phyloP scores from a whole-genome alignment of 2,113 vertebrate species.

The Narcine bancroftii region DNA sequence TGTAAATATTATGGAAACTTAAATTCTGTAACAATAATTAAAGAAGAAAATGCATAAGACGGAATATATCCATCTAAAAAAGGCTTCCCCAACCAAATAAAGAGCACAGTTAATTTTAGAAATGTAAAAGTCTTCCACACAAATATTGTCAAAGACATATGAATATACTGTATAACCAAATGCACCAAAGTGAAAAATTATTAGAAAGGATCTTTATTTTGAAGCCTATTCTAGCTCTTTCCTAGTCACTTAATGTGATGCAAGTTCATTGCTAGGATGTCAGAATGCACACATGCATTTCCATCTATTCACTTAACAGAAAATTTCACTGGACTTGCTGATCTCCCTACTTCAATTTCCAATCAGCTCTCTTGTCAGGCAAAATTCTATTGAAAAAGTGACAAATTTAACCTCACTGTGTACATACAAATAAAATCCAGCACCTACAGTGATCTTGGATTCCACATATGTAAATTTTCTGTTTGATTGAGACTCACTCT shows the following conservation, averaged over 20 bases:
- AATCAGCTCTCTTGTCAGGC: background rate
- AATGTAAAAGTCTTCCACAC: background rate
- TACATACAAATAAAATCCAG: background rate
- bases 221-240: background rate
- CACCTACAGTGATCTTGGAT: too few species aligned
- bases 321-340: background rate
- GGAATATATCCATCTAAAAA: background rate
- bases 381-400: background rate
- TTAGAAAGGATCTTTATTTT: background rate
- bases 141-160: background rate
- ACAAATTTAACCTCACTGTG: background rate
- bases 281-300: background rate
- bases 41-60: background rate
- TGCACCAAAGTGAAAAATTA: background rate
- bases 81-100: background rate
- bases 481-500: too few species aligned
- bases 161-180: background rate
- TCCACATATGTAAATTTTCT: too few species aligned
- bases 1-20: background rate
- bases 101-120: background rate
- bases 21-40: background rate
- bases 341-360: background rate
- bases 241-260: background rate
- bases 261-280: background rate
- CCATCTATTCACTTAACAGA: constrained; percentile 1